phyloP scores from a whole-genome alignment of 2,797 vertebrate species.

The Varecia variegata region DNA sequence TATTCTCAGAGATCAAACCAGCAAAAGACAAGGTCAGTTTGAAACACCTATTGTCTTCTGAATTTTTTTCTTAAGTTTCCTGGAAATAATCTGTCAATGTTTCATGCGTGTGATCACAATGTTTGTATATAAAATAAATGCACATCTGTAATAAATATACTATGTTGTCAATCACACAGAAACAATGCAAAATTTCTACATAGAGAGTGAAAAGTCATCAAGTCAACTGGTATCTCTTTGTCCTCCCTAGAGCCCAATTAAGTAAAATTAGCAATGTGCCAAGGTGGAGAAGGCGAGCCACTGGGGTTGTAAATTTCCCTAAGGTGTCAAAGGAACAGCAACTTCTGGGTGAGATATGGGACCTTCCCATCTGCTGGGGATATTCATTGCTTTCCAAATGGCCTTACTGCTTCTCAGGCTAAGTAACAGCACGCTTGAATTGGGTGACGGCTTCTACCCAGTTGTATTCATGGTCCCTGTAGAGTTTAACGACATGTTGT shows the following conservation, averaged over 20 bases:
- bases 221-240: constrained; percentile 62
- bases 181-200: constrained; percentile 59
- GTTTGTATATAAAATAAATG: neutral
- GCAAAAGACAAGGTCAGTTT: neutral
- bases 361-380: constrained; percentile 73
- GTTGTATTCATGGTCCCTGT: neutral
- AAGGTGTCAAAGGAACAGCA: constrained; percentile 75
- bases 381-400: constrained; percentile 65
- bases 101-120: neutral
- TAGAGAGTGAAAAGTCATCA: neutral
- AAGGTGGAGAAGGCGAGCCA: constrained; percentile 73
- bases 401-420: constrained; percentile 40
- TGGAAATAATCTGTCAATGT: neutral
- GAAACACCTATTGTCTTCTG: neutral
- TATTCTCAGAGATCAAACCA: neutral
- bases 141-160: constrained; percentile 61
- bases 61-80: neutral
- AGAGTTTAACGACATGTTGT: neutral
- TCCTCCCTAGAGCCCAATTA: constrained; percentile 70
- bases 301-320: constrained; percentile 72
- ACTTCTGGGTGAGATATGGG: constrained; percentile 74
- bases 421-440: neutral
- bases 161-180: constrained; percentile 39
- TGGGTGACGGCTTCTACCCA: neutral
- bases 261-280: constrained; percentile 71